Evolutionary conservation across 2,797 vertebrate species (phyloP).

Genomic region (Apodemus agrarius): DNA sequence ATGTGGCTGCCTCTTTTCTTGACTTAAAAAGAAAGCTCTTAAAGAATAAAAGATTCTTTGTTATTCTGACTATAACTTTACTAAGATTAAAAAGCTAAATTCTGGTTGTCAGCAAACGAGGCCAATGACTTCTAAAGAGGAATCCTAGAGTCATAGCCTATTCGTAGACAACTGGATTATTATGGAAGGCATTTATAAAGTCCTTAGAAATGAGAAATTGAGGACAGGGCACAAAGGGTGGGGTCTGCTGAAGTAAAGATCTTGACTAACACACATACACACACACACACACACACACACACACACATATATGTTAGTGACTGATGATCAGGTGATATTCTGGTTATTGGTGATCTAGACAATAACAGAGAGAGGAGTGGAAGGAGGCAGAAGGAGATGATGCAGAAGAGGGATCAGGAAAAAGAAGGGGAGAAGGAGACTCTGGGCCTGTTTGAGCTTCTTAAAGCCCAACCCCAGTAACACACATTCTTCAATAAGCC

Average conservation of each 20-base stretch:
- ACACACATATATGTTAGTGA: too few relatives aligned
- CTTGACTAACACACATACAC: too few relatives aligned
- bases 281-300: too few relatives aligned
- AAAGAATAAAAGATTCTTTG: slow-evolving; percentile 6
- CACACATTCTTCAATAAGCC: neutral
- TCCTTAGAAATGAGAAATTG: neutral
- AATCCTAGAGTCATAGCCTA: neutral
- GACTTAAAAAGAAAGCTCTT: neutral
- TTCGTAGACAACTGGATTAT: neutral
- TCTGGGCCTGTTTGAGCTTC: neutral
- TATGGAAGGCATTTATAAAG: neutral
- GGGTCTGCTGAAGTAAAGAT: neutral
- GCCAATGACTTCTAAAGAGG: neutral
- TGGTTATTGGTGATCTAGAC: neutral
- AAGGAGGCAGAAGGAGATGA: neutral
- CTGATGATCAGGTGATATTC: neutral
- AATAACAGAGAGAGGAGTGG: neutral
- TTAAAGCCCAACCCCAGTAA: neutral
- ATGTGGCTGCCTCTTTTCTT: slow-evolving; percentile 43
- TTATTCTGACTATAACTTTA: slow-evolving; percentile 36
- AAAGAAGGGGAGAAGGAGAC: too few relatives aligned
- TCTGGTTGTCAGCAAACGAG: neutral
- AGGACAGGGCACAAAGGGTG: accelerated
- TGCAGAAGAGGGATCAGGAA: accelerated
- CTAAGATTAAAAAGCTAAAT: slow-evolving; percentile 40